These are phyloP conservation scores for Pygmarrhopalites habei DNA, from an alignment of 1,140 invertebrate species.

Conservation along the genomic window DNA sequence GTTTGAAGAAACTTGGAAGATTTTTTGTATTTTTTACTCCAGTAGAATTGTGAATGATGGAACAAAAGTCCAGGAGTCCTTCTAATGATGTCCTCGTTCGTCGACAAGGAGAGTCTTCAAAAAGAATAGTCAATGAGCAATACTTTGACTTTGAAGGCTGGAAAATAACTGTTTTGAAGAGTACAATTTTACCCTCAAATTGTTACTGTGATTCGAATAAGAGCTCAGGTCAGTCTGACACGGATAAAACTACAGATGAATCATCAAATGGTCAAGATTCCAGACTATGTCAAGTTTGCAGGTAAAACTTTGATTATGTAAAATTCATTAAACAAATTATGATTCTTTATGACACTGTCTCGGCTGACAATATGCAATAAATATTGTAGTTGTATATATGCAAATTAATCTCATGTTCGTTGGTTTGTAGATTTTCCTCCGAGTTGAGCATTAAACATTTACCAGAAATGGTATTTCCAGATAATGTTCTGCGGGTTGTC, in stretches of 20 bases:
- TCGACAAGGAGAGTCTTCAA: slow-evolving; percentile 1
- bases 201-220: slow-evolving; percentile 30
- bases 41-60: too few relatives aligned
- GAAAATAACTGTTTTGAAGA: slow-evolving; percentile 30
- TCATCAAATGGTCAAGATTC: not conserved
- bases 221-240: not conserved
- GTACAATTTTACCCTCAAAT: slow-evolving; percentile 34
- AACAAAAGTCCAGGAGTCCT: not conserved
- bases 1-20: too few relatives aligned
- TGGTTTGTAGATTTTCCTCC: slow-evolving; percentile 18
- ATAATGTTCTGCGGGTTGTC: slow-evolving; percentile 64
- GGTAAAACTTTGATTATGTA: slow-evolving; percentile 20
- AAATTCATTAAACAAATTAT: not conserved
- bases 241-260: not conserved
- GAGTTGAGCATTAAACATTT: slow-evolving; percentile 73
- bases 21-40: too few relatives aligned
- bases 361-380: too few relatives aligned
- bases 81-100: not conserved
- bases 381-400: too few relatives aligned
- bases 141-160: slow-evolving; percentile 30
- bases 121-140: slow-evolving; percentile 8
- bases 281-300: slow-evolving; percentile 31
- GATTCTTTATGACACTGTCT: not conserved
- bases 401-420: too few relatives aligned
- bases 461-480: slow-evolving; percentile 97